These are phyloP conservation scores for Saguinus imperator DNA, from an alignment of 2,113 vertebrate species.

Conservation along the genomic window DNA sequence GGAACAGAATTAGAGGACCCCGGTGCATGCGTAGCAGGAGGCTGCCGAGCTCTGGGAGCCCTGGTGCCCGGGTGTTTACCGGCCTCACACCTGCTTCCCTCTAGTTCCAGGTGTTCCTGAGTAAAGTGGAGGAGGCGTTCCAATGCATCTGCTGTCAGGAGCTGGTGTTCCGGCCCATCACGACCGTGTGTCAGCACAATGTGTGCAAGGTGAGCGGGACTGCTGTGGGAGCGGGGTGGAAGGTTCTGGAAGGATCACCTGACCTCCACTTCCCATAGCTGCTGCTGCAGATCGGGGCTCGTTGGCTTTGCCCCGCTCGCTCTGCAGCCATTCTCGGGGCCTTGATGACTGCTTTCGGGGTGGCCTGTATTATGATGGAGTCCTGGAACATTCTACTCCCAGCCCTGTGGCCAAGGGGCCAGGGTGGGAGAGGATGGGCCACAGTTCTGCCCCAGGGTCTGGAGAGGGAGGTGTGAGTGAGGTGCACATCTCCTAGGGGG, in stretches of 20 bases:
- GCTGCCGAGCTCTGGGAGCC: rapidly evolving
- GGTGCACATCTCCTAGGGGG: neutral
- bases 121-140: conserved; percentile 94
- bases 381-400: neutral
- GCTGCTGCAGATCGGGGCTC: neutral
- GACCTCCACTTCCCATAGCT: rapidly evolving
- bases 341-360: neutral
- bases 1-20: neutral
- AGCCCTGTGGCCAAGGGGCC: neutral
- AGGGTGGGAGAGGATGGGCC: neutral
- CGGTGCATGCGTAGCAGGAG: rapidly evolving
- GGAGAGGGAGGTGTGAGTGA: neutral
- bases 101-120: conserved; percentile 91
- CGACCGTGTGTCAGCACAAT: conserved; percentile 96
- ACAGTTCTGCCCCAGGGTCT: neutral
- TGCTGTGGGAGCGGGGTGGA: rapidly evolving
- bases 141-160: conserved; percentile 98
- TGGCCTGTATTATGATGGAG: neutral
- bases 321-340: neutral
- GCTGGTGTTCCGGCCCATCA: conserved; percentile 93
- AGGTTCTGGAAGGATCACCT: rapidly evolving
- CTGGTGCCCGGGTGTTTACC: rapidly evolving
- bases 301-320: neutral
- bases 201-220: conserved; percentile 92
- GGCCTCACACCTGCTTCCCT: rapidly evolving